phyloP scores from a whole-genome alignment of 2,888 invertebrate genomes.

The Iphiclides podalirius region DNA sequence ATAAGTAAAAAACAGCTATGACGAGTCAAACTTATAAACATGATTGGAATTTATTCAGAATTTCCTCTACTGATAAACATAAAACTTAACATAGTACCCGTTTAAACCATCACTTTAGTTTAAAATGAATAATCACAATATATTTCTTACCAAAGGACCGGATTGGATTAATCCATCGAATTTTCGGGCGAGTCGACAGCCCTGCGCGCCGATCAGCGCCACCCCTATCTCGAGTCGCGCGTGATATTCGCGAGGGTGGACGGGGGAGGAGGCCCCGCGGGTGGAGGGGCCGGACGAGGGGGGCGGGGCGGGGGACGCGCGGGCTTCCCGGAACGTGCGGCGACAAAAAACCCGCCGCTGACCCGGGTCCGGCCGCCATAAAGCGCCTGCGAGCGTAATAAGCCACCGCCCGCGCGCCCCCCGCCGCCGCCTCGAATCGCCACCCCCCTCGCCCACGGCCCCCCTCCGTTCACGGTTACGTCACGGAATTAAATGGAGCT shows the following conservation, averaged over 20 bases:
- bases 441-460: conserved; percentile 37
- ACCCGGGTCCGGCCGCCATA: conserved; percentile 65
- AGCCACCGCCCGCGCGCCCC: conserved; percentile 56
- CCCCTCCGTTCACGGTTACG: conserved; percentile 42
- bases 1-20: neutral
- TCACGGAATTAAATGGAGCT: conserved; percentile 53
- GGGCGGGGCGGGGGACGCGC: conserved; percentile 28
- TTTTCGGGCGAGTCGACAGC: conserved; percentile 23
- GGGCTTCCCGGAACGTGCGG: conserved; percentile 51
- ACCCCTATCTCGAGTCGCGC: conserved; percentile 53
- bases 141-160: too few species aligned
- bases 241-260: conserved; percentile 45
- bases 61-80: too few species aligned
- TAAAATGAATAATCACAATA: too few species aligned
- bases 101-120: too few species aligned
- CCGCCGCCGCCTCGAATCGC: too few species aligned
- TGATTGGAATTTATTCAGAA: neutral
- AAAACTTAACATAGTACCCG: too few species aligned
- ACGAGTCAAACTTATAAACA: too few species aligned
- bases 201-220: conserved; percentile 35
- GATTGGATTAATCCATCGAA: too few species aligned
- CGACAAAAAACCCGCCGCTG: conserved; percentile 67
- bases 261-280: neutral
- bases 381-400: conserved; percentile 63
- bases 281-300: conserved; percentile 31